Evolutionary conservation across 92 coral and sea anemone genomes (phyloP), one percentile per base, ranked within the genome.

Genomic region (Palythoa heliodiscus): DNA sequence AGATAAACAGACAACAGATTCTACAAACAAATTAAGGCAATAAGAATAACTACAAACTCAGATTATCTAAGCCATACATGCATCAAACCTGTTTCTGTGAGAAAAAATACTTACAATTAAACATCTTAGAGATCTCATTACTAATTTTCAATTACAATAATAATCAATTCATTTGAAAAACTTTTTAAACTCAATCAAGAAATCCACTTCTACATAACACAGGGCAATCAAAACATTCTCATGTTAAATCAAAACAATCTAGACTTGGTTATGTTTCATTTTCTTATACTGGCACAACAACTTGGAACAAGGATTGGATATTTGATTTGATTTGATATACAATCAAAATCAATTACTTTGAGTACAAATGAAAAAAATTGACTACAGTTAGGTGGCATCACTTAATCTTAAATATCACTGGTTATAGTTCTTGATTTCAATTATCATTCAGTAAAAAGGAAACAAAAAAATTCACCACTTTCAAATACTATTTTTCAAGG

Each of bases 181-280:
- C 57, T 73, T 38, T 73, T 73, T 43, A 39, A 39, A 43, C 77
- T 73, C 55, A 73, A 73, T 73, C 54, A 48, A 43, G 77, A 73
- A 73, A 47, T 73, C 52, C 77, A 73, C 58, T 52, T 48, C 24
- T 43, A 73, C 68, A 61, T 47, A 73, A 73, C 14, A 73, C 77
- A 47, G 52, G 77, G 22, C 77, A 73, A 73, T 73, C 77, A 39
- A 73, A 73, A 40, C 77, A 73, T 73, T 73, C 24, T 73, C 77
- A 73, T 73, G 54, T 39, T 39, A 48, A 39, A 73, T 73, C 77
- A 40, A 73, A 47, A 40, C 55, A 50, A 48, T 73, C 77, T 11
- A 38, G 77, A 73, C 57, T 73, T 40, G 55, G 77, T 7, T 50
- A 73, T n/a, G 50, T 73, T 48, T 73, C 77, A 73, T 39, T 73